A percentile compares a stretch with the other conserved stretches of the same genome.
Evolutionary conservation across 2,113 vertebrate genomes (phyloP).

Genomic region (Lepisosteus osseus): DNA sequence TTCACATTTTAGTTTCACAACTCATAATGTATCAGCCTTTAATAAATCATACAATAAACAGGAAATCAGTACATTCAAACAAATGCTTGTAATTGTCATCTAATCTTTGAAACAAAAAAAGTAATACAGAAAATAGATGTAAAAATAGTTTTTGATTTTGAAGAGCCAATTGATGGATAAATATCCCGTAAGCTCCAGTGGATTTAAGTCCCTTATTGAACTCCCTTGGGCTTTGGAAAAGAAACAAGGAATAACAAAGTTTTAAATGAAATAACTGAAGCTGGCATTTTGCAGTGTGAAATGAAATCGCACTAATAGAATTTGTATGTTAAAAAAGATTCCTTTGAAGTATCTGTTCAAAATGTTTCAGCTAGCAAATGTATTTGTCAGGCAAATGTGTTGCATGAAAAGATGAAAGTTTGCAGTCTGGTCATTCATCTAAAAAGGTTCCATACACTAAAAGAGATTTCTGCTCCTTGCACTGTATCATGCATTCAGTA

Average conservation of each 20-base stretch:
- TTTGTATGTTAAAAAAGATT: constrained; percentile 30
- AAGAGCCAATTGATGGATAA: too few relatives aligned
- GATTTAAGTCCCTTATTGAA: constrained; percentile 16
- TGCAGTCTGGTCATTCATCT: constrained; percentile 43
- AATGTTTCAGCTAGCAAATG: constrained; percentile 53
- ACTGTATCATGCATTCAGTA: constrained; percentile 39
- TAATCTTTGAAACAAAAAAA: too few relatives aligned
- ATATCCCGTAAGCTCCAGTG: too few relatives aligned
- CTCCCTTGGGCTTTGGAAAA: constrained; percentile 27
- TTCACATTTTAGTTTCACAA: too few relatives aligned
- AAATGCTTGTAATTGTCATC: too few relatives aligned
- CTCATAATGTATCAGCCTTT: too few relatives aligned
- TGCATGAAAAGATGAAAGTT: constrained; percentile 44
- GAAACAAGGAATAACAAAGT: constrained; percentile 26
- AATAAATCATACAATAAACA: too few relatives aligned
- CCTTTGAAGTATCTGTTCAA: constrained; percentile 53
- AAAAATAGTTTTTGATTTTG: too few relatives aligned
- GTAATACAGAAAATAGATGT: too few relatives aligned
- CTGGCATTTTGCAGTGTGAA: constrained; percentile 38
- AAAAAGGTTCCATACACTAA: constrained; percentile 30
- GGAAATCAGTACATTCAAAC: too few relatives aligned
- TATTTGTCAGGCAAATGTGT: constrained; percentile 60
- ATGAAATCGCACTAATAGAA: constrained; percentile 34
- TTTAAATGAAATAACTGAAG: constrained; percentile 38
- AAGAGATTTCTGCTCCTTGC: constrained; percentile 24